A percentile compares a stretch with the other conserved stretches of the same genome.
Evolutionary conservation across 2,797 vertebrate genomes (phyloP).

Genomic region (Dendrocincla tyrannina): DNA sequence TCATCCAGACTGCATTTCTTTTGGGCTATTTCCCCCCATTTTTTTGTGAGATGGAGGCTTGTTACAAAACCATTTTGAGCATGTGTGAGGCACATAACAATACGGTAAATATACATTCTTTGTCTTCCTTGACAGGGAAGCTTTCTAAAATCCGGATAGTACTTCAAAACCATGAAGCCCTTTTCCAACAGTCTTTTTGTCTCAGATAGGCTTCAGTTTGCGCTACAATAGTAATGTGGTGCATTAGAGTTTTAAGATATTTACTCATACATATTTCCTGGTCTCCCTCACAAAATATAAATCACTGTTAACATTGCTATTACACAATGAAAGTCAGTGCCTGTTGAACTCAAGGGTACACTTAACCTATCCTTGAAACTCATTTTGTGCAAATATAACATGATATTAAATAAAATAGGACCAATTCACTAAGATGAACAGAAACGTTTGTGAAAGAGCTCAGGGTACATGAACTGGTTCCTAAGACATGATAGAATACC

Average conservation of each 20-base stretch:
- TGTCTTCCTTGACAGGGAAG: background rate
- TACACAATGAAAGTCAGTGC: background rate
- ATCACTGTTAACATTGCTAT: background rate
- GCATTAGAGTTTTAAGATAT: background rate
- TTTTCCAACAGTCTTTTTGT: background rate
- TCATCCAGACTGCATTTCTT: background rate
- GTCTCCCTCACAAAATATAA: background rate
- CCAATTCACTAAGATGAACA: background rate
- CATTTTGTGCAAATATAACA: background rate
- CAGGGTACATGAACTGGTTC: background rate
- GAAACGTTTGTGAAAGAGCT: background rate
- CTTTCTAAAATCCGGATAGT: background rate
- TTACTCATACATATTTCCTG: background rate
- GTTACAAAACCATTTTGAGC: background rate
- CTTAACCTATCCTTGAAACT: background rate
- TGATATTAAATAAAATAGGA: background rate
- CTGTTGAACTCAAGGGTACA: background rate
- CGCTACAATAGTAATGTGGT: background rate
- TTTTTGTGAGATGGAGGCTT: background rate
- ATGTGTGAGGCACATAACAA: background rate
- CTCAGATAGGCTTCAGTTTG: background rate
- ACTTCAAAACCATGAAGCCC: background rate
- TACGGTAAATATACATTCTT: background rate
- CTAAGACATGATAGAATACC: background rate
- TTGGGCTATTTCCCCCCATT: rapidly evolving